A percentile compares a stretch with the other conserved stretches of the same genome.
These are phyloP conservation scores for Bradynema listronoti DNA, from an alignment of 1,140 invertebrate species.

Conservation along the genomic window DNA sequence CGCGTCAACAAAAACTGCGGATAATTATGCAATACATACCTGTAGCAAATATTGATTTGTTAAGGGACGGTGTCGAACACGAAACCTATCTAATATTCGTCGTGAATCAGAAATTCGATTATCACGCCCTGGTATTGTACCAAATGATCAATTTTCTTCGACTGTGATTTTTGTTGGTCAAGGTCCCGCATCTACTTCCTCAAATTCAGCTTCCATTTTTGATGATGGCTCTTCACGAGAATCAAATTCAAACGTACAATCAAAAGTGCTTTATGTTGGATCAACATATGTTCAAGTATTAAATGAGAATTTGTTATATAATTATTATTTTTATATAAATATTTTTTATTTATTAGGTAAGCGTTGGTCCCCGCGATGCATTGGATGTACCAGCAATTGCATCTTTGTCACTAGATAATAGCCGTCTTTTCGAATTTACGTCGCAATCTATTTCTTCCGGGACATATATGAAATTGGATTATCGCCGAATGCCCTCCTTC, in stretches of 20 bases:
- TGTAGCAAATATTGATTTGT: too few species aligned
- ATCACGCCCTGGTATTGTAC: conserved; percentile 40
- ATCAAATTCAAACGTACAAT: conserved; percentile 10
- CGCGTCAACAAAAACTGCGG: too few species aligned
- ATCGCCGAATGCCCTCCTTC: conserved; percentile 9
- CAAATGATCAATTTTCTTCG: conserved; percentile 48
- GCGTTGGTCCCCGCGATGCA: conserved; percentile 40
- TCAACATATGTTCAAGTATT: conserved; percentile 48
- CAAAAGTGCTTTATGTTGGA: conserved; percentile 48
- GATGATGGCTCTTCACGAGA: not conserved
- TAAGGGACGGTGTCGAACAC: conserved; percentile 51
- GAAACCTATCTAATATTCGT: conserved; percentile 55
- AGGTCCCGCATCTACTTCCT: conserved; percentile 29
- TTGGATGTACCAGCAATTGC: conserved; percentile 47
- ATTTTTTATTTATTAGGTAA: too few species aligned
- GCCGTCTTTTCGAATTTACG: conserved; percentile 34
- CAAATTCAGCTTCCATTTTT: not conserved
- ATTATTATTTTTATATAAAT: too few species aligned
- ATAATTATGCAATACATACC: too few species aligned
- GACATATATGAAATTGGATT: conserved; percentile 39
- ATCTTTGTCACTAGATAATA: conserved; percentile 23
- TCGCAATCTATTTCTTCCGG: conserved; percentile 37
- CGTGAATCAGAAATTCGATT: conserved; percentile 43
- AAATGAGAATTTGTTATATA: too few species aligned
- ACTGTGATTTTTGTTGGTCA: conserved; percentile 51